Conservation (phyloP, 2,888 invertebrate genomes). For the Bellardia pandia region DNA sequence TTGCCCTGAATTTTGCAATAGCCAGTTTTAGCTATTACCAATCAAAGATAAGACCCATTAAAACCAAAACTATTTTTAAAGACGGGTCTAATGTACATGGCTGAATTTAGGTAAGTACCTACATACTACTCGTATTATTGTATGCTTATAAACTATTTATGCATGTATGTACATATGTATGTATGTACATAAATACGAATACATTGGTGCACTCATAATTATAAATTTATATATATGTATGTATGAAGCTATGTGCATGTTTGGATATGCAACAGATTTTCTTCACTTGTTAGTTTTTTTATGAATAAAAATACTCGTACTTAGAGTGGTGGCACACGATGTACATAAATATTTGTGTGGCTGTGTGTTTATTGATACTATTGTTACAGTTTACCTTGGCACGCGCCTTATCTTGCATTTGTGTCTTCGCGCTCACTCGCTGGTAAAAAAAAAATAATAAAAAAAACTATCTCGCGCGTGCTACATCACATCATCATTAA, state of each 20-base stretch:
- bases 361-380: slow-evolving; percentile 43
- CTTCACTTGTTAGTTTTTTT: no score
- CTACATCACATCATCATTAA: slow-evolving; percentile 67
- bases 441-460: neutral
- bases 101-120: no score
- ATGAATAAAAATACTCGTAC: no score
- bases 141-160: no score
- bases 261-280: neutral
- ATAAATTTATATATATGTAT: neutral
- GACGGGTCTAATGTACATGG: no score
- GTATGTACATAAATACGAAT: no score
- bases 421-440: slow-evolving; percentile 59
- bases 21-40: no score
- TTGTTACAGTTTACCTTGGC: slow-evolving; percentile 66
- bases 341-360: neutral
- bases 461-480: slow-evolving; percentile 61
- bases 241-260: neutral
- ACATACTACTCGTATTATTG: no score
- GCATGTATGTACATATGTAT: no score
- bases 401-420: slow-evolving; percentile 68
- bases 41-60: no score
- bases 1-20: no score
- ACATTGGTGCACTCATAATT: neutral
- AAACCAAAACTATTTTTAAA: no score
- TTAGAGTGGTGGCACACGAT: neutral